Conservation (phyloP, 1,140 invertebrate genomes). For the Oedothorax gibbosus region DNA sequence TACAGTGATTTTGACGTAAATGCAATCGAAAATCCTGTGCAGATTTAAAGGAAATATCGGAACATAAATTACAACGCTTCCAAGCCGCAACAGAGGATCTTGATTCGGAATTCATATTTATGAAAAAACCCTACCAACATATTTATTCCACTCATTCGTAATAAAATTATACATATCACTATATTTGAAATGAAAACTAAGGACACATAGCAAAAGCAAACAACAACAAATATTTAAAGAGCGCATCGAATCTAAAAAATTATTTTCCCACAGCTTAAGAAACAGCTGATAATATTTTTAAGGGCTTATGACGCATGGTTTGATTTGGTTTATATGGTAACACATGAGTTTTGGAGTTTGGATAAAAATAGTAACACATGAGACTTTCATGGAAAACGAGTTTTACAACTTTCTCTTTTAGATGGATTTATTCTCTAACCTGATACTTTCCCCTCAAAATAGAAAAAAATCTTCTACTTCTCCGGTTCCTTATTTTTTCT, state of each 20-base stretch:
- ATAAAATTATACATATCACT: conserved; percentile 1
- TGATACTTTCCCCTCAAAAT: too few relatives aligned
- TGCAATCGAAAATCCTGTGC: conserved; percentile 74
- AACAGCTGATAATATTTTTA: conserved; percentile 8
- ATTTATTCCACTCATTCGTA: conserved; percentile 6
- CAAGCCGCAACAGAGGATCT: conserved; percentile 58
- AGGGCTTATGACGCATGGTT: too few relatives aligned
- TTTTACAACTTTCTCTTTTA: too few relatives aligned
- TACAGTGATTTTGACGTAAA: conserved; percentile 83
- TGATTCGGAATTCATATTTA: conserved; percentile 51
- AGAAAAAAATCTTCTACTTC: too few relatives aligned
- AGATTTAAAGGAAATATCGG: conserved; percentile 63
- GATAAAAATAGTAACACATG: too few relatives aligned
- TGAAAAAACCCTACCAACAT: conserved; percentile 17
- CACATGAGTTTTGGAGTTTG: too few relatives aligned
- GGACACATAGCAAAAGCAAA: conserved; percentile 26
- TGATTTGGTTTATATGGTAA: too few relatives aligned
- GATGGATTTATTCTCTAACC: too few relatives aligned
- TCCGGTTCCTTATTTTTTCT: too few relatives aligned
- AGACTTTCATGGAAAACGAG: too few relatives aligned
- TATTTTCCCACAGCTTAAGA: conserved; percentile 17
- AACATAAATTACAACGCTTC: conserved; percentile 63
- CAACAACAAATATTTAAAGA: conserved; percentile 33
- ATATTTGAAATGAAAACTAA: conserved; percentile 5
- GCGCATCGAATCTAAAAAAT: not conserved